Conservation (phyloP, 2,797 vertebrate genomes). For the Enteromius mattozi region DNA sequence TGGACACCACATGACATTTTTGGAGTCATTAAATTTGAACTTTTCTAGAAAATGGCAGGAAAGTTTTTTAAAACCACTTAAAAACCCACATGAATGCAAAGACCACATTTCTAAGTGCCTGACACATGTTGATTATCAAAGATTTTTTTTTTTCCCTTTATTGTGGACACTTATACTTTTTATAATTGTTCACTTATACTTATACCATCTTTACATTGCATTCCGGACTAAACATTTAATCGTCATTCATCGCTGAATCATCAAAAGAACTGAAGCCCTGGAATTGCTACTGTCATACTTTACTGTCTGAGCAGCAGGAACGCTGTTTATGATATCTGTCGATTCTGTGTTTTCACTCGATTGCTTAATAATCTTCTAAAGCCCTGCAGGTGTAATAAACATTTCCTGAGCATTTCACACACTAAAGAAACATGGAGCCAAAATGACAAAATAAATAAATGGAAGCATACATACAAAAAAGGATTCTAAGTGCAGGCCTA, state of each 20-base stretch:
- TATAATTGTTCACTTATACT: no score
- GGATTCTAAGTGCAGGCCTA: not conserved
- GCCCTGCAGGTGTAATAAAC: conserved; percentile 14
- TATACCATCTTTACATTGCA: not conserved
- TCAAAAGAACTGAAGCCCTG: not conserved
- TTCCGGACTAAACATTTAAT: not conserved
- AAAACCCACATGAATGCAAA: not conserved
- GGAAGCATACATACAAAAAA: not conserved
- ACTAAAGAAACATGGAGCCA: not conserved
- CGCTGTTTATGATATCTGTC: not conserved
- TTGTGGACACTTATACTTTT: not conserved
- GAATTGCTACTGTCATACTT: not conserved
- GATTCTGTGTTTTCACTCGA: not conserved
- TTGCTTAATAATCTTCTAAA: conserved; percentile 6
- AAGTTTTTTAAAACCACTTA: not conserved
- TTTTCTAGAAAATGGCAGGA: not conserved
- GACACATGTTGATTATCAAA: not conserved
- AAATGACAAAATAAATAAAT: not conserved
- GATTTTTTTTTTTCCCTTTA: not conserved
- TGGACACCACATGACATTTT: not conserved
- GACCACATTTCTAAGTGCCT: not conserved
- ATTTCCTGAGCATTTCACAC: not conserved
- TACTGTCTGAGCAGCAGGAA: not conserved
- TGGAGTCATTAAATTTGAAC: not conserved
- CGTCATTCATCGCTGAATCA: not conserved